phyloP scores from a whole-genome alignment of 1,140 invertebrate genomes.

The Leptinotarsa undecemlineata region DNA sequence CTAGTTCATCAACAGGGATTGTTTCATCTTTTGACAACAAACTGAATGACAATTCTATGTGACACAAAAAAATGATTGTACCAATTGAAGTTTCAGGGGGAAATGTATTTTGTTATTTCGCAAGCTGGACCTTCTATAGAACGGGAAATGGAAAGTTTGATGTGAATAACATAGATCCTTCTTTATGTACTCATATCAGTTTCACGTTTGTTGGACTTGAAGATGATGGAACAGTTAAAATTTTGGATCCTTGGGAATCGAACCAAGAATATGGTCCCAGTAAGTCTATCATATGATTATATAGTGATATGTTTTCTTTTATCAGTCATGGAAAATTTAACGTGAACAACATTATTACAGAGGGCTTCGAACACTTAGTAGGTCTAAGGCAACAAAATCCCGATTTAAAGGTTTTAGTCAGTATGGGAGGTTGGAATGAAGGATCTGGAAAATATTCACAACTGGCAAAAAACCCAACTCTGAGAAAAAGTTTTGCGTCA shows the following conservation, averaged over 20 bases:
- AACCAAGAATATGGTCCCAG: constrained; percentile 15
- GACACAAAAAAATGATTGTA: not conserved
- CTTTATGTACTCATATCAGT: constrained; percentile 70
- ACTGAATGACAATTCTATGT: too few species aligned
- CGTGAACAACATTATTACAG: not conserved
- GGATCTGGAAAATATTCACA: constrained; percentile 60
- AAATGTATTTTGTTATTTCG: constrained; percentile 59
- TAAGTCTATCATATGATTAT: not conserved
- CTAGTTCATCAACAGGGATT: too few species aligned
- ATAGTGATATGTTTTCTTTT: too few species aligned
- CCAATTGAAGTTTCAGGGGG: constrained; percentile 17
- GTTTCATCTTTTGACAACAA: too few species aligned
- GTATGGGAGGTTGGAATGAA: constrained; percentile 76
- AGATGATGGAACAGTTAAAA: constrained; percentile 56
- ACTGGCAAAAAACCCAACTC: constrained; percentile 44
- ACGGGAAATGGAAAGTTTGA: constrained; percentile 61
- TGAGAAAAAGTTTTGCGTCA: constrained; percentile 48
- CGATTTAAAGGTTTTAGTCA: constrained; percentile 66
- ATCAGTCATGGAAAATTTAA: too few species aligned
- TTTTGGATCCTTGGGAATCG: constrained; percentile 70
- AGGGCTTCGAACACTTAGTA: constrained; percentile 54
- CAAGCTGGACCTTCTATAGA: constrained; percentile 67
- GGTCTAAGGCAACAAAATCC: constrained; percentile 63
- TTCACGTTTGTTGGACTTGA: constrained; percentile 70
- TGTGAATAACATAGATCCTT: constrained; percentile 63